Base-by-base conservation (phyloP, 1,140 invertebrate species). In the Stratiolaelaps scimitus region DNA sequence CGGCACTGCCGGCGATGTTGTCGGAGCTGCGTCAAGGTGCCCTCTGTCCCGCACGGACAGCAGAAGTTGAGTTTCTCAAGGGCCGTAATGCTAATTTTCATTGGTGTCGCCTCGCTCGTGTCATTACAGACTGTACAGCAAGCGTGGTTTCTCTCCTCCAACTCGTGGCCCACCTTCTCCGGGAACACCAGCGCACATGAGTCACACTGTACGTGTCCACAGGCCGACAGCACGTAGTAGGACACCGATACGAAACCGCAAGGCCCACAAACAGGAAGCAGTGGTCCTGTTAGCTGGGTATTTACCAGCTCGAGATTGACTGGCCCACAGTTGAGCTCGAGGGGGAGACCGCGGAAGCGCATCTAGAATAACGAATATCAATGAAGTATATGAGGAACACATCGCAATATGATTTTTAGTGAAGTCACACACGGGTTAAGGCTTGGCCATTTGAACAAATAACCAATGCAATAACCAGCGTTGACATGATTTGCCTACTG, bases 171-270 rank as follows among this genome's bases (percentile, higher is more conserved):
- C 15, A 1, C 5, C 19, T 20, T 15, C 26, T 60, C 53, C 15
- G 26, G 20, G 23, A 60, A 60, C 1, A 60, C 53, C 2, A 60
- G 23, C 5, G 34, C 34, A 60, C 53, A 60, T 15, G 26, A 29
- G 6, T 60, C 53, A 60, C 53, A 60, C 26, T 60, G 53, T 15
- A 60, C 34, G 23, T 60, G 53, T 17, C 20, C 23, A 10, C 53
- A 60, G 10, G 15, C 53, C 10, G 10, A 40, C 53, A 60, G 26
- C 13, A 26, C 26, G 10, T 19, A 60, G 26, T 60, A 60, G 15
- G 26, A 29, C 13, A 60, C 53, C 26, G 15, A 15, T 2, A 34
- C 34, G n/a, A 60, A 26, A 2, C 34, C 53, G 23, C 53, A 60
- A 17, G 53, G 34, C 2, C 26, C 26, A 23, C 53, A 60, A 15